These are phyloP conservation scores for Astropecten irregularis DNA, from an alignment of 53 echinoderm and acorn worm genomes.

Conservation along the genomic window DNA sequence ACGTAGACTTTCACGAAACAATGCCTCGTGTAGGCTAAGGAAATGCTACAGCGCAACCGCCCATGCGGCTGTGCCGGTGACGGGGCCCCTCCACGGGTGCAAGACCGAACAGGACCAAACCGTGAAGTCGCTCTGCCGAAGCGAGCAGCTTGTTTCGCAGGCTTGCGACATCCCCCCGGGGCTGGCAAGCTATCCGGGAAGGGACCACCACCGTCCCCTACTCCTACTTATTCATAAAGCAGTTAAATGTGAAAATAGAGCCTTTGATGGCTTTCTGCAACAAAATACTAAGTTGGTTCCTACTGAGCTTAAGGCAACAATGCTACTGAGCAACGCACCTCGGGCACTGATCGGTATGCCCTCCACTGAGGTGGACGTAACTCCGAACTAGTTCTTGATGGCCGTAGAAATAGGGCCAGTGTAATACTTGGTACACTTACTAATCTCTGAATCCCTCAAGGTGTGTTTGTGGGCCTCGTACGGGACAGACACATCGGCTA, in stretches of 20 bases:
- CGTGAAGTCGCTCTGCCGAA: neutral
- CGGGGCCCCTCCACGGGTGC: neutral
- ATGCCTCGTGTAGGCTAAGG: neutral
- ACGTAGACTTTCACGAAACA: neutral
- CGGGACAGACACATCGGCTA: too few relatives aligned
- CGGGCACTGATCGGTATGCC: too few relatives aligned
- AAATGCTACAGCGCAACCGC: neutral
- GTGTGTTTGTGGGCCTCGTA: too few relatives aligned
- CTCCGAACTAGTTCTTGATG: too few relatives aligned
- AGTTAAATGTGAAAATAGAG: constrained; percentile 21
- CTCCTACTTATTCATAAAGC: constrained; percentile 9
- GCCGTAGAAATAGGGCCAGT: too few relatives aligned
- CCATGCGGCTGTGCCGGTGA: neutral
- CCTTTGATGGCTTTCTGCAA: constrained; percentile 16
- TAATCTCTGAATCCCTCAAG: too few relatives aligned
- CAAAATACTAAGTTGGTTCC: neutral
- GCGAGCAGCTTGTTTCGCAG: neutral
- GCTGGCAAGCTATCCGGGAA: neutral
- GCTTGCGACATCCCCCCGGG: neutral
- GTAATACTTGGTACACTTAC: too few relatives aligned
- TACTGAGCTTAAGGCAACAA: neutral
- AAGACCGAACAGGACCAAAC: neutral
- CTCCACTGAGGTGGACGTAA: too few relatives aligned
- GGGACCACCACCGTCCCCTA: neutral
- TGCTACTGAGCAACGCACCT: too few relatives aligned